Evolutionary conservation across 2,888 invertebrate species (phyloP).

Genomic region (Podotricha telesiphe): DNA sequence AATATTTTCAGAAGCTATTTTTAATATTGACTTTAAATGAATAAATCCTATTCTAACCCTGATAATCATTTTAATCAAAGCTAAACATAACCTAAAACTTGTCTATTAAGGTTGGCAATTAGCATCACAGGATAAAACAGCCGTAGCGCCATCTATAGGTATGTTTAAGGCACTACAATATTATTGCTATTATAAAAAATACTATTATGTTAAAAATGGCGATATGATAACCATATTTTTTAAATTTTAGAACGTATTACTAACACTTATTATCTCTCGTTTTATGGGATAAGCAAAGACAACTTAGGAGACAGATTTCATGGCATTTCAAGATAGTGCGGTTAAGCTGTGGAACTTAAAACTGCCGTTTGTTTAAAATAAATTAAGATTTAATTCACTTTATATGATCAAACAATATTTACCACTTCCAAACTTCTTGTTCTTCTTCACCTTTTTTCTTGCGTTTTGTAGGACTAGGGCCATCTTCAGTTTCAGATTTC

Average conservation of each 20-base stretch:
- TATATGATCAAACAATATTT: slow-evolving; percentile 53
- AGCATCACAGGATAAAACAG: not conserved
- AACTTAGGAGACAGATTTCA: no score
- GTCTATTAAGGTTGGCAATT: slow-evolving; percentile 40
- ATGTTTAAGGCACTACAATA: not conserved
- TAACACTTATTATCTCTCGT: no score
- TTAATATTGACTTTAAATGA: slow-evolving; percentile 49
- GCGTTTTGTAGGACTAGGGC: slow-evolving; percentile 84
- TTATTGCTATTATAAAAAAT: slow-evolving; percentile 35
- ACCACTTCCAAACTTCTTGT: slow-evolving; percentile 96
- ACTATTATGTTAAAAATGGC: no score
- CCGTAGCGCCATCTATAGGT: slow-evolving; percentile 56
- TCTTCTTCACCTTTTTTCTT: slow-evolving; percentile 92
- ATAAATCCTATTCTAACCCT: slow-evolving; percentile 53
- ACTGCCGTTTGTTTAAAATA: no score
- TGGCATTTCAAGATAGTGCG: no score
- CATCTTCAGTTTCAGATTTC: slow-evolving; percentile 61
- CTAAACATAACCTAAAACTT: slow-evolving; percentile 37
- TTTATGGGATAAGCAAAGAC: no score
- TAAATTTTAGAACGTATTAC: no score
- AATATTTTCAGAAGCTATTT: slow-evolving; percentile 26
- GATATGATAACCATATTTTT: no score
- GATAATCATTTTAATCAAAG: slow-evolving; percentile 51
- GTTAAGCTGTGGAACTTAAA: no score
- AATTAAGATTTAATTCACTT: not conserved